Base-by-base conservation (phyloP, 2,113 vertebrate genomes). In the Plestiodon gilberti region DNA sequence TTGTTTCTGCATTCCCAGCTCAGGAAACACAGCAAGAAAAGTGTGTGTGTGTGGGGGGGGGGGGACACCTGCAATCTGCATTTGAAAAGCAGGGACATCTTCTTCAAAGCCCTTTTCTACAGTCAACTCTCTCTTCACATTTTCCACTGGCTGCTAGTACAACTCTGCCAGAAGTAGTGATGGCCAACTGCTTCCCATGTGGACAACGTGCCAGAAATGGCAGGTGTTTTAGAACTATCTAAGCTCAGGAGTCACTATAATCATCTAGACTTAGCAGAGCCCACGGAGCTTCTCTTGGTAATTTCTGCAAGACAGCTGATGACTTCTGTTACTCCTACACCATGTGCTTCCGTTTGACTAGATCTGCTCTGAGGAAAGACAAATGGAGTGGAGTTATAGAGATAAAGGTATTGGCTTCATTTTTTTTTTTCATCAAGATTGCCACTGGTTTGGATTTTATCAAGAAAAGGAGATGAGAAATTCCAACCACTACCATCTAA, bases 241-340 rank as follows among this genome's bases (percentile, higher is more conserved):
- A 48, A 76, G 14, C 83, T 76, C 61, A 35, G 25, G 62, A 84
- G 73, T 78, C 83, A 69, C n/a, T 69, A 1, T 69, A 78, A 85
- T 85, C 22, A 78, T 78, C 38, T 57, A 38, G n/a, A 57, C 23
- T 57, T 40, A 78, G 83, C 25, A 57, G 18, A 69, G 62, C 64
- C 62, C 48, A 40, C 15, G 48, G 48, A 85, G 10, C 33, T 57
- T 55, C 25, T 67, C 62, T 85, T n/a, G 59, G n/a, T 85, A 78
- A 78, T 67, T 74, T 38, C 62, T 69, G 74, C 64, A 55, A 67
- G 74, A 48, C 18, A 48, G 20, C 57, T 55, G 30, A 48, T 48
- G 30, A 76, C 13, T 40, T 30, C 23, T 67, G 30, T 69, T 65
- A 55, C 61, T 13, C 38, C 25, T 69, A 6, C 25, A 30, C 64